phyloP scores from a whole-genome alignment of 2,113 vertebrate genomes.

The Cygnus atratus region DNA sequence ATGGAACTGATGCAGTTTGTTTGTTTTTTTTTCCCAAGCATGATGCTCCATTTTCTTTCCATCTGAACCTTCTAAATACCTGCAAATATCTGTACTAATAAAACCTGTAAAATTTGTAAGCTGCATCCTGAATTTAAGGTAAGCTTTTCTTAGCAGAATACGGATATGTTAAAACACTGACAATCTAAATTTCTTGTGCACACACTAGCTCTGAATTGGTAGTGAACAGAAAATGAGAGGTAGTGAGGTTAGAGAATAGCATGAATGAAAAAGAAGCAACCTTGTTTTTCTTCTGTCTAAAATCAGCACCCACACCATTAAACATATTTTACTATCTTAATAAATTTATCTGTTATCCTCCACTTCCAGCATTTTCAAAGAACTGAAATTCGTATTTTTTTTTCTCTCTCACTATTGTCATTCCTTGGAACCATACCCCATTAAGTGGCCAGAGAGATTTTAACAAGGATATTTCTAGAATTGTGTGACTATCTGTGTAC shows the following conservation, averaged over 20 bases:
- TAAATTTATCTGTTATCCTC: not conserved
- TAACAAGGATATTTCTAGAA: not conserved
- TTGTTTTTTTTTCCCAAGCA: not conserved
- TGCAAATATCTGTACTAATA: not conserved
- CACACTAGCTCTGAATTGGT: not conserved
- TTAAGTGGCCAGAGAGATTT: not conserved
- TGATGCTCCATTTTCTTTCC: not conserved
- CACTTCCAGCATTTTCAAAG: not conserved
- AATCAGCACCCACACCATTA: not conserved
- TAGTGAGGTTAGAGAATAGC: not conserved
- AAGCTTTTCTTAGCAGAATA: not conserved
- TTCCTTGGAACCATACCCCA: not conserved
- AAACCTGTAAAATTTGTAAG: not conserved
- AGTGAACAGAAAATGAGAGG: not conserved
- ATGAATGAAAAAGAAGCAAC: not conserved
- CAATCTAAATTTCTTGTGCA: not conserved
- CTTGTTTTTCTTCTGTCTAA: not conserved
- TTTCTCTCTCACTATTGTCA: not conserved
- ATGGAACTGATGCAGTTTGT: not conserved
- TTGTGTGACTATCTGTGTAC: not conserved
- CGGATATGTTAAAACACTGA: not conserved
- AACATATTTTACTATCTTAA: not conserved
- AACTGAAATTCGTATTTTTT: not conserved
- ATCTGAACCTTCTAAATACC: not conserved
- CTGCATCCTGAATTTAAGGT: not conserved